Evolutionary conservation across 2,888 invertebrate species (phyloP).

Genomic region (Drosophila setosimentum): DNA sequence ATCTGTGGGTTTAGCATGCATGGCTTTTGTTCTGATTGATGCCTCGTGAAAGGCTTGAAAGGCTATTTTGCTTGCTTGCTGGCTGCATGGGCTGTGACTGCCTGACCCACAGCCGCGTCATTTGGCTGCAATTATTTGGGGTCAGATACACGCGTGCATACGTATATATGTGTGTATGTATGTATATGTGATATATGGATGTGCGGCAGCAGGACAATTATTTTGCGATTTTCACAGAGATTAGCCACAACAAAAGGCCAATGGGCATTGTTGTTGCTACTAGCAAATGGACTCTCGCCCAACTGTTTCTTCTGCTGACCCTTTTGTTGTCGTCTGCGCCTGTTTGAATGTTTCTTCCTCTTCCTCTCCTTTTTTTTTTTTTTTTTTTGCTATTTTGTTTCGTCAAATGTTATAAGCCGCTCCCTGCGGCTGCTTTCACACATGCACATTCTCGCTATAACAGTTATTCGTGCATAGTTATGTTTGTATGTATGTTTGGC

Average conservation of each 20-base stretch:
- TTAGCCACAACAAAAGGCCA: conserved; percentile 73
- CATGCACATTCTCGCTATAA: conserved; percentile 4
- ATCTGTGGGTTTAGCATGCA: conserved; percentile 17
- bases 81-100: neutral
- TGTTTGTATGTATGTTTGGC: neutral
- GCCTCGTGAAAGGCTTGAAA: conserved; percentile 61
- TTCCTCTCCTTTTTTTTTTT: neutral
- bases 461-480: neutral
- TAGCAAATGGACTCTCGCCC: conserved; percentile 44
- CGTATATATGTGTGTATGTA: conserved; percentile 1
- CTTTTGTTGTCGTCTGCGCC: conserved; percentile 45
- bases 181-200: conserved; percentile 8
- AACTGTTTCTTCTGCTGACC: conserved; percentile 65
- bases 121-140: conserved; percentile 78
- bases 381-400: conserved; percentile 4
- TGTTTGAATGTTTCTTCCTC: conserved; percentile 8
- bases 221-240: conserved; percentile 78
- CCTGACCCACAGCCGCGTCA: conserved; percentile 62
- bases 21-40: conserved; percentile 18
- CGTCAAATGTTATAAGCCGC: conserved; percentile 47
- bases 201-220: conserved; percentile 45
- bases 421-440: conserved; percentile 27
- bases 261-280: conserved; percentile 57
- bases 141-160: conserved; percentile 15
- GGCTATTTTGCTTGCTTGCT: conserved; percentile 2